These are phyloP conservation scores for Danionella cerebrum DNA, from an alignment of 2,113 vertebrate genomes.

Conservation along the genomic window DNA sequence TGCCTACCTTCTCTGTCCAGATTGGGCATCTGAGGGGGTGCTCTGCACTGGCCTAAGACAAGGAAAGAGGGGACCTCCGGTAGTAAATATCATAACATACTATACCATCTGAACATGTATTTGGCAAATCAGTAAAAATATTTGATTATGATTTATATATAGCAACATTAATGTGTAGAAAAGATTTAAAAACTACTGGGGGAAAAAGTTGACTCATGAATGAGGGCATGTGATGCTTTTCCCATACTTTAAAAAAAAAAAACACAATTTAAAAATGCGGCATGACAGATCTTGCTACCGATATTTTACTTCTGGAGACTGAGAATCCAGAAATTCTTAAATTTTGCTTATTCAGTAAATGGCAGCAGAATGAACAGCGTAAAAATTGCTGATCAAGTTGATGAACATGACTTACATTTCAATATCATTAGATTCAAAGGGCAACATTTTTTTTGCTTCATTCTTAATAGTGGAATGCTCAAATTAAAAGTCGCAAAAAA, in stretches of 20 bases:
- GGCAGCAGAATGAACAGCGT: too few relatives aligned
- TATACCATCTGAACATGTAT: slow-evolving; percentile 3
- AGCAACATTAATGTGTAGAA: background rate
- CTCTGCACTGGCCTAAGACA: slow-evolving; percentile 42
- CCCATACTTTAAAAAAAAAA: background rate
- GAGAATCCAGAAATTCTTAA: too few relatives aligned
- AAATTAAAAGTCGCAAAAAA: too few relatives aligned
- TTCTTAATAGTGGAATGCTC: too few relatives aligned
- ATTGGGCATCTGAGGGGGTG: slow-evolving; percentile 34
- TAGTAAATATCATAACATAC: slow-evolving; percentile 36
- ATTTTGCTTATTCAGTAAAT: too few relatives aligned
- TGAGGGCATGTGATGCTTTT: background rate
- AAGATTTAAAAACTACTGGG: background rate
- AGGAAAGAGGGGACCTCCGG: slow-evolving; percentile 37
- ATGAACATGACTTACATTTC: too few relatives aligned
- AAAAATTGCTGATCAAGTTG: too few relatives aligned
- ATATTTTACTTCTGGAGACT: too few relatives aligned
- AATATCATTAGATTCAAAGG: too few relatives aligned
- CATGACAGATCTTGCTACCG: too few relatives aligned
- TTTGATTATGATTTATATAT: background rate
- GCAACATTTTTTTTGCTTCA: too few relatives aligned
- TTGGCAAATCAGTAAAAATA: slow-evolving; percentile 10
- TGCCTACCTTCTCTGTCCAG: slow-evolving; percentile 45
- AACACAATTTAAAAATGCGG: too few relatives aligned
- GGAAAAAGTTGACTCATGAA: background rate